Base-by-base conservation (phyloP, 2,113 vertebrate genomes). In the Grus americana region DNA sequence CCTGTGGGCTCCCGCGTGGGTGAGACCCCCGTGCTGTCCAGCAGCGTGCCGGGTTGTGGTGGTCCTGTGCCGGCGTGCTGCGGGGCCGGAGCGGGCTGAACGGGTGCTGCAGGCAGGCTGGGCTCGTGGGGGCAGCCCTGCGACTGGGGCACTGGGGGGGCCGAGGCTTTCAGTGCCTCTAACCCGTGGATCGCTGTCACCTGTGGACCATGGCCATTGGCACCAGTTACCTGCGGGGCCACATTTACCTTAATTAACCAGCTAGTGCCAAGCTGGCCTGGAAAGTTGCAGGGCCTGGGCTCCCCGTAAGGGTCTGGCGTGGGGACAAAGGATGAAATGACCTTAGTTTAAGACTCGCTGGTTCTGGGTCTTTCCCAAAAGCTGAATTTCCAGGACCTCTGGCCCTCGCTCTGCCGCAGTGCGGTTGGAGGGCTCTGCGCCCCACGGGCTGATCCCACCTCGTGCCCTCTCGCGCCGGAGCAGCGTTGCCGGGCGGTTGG, bases 11-110 rank as follows among this genome's bases (percentile, higher is more conserved):
- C 29, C 54, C 8, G 32, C 1, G 0, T 21, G 68, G 46, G 50
- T 14, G 73, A 29, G 9, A 10, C 12, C 26, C 20, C 36, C 1
- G 11, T 5, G 26, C 21, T 6, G 6, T 8, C 8, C 2, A 40
- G 67, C 68, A 15, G 40, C 2, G 9, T 67, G 73, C 40, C 1
- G 4, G 19, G 15, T 18, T 2, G 0, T 2, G 24, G 14, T 1
- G 4, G 29, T 27, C 42, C 57, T 7, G 2, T 42, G 40, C 50
- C 1, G 5, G 8, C 0, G 3, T 58, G 55, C 29, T 3, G 0
- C 9, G 71, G 71, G 15, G 26, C 30, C 58, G 71, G 36, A 22
- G 8, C 61, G 12, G 58, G 57, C 11, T 12, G 38, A 24, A 2
- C 7, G 74, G 61, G 21, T 44, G n/a, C 55, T 13, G 22, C 0